phyloP scores from a whole-genome alignment of 2,797 vertebrate species.

The Neosalanx taihuensis region DNA sequence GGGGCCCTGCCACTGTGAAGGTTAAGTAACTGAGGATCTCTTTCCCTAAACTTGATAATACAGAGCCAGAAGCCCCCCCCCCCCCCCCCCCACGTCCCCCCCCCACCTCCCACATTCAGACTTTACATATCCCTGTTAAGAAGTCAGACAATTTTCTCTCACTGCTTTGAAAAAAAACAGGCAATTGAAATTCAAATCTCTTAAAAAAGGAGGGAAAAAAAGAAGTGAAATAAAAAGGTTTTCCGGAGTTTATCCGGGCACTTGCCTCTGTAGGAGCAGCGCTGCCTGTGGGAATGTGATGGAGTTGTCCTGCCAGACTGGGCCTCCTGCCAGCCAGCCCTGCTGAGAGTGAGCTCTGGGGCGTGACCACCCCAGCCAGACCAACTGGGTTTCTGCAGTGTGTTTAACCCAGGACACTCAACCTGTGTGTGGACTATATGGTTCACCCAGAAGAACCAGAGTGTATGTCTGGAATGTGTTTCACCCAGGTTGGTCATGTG shows the following conservation, averaged over 20 bases:
- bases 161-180: slow-evolving; percentile 19
- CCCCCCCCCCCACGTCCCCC: too few relatives aligned
- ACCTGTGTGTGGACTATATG: too few relatives aligned
- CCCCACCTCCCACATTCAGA: too few relatives aligned
- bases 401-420: background rate
- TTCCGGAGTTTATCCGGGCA: too few relatives aligned
- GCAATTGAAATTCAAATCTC: background rate
- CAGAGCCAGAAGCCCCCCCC: slow-evolving; percentile 1
- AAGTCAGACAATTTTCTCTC: too few relatives aligned
- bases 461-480: slow-evolving; percentile 1
- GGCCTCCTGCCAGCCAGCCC: slow-evolving; percentile 2
- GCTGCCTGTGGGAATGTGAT: background rate
- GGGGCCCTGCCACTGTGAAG: slow-evolving; percentile 33
- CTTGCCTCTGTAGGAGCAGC: background rate
- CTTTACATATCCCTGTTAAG: too few relatives aligned
- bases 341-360: slow-evolving; percentile 5
- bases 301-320: slow-evolving; percentile 6
- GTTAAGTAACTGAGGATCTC: slow-evolving; percentile 25
- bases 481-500: background rate
- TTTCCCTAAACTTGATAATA: slow-evolving; percentile 14
- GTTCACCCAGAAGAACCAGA: too few relatives aligned
- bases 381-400: slow-evolving; percentile 22
- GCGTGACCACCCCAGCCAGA: slow-evolving; percentile 15
- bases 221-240: too few relatives aligned
- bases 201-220: too few relatives aligned